These are phyloP conservation scores for Spodoptera exigua DNA, from an alignment of 2,888 invertebrate species.

Conservation along the genomic window DNA sequence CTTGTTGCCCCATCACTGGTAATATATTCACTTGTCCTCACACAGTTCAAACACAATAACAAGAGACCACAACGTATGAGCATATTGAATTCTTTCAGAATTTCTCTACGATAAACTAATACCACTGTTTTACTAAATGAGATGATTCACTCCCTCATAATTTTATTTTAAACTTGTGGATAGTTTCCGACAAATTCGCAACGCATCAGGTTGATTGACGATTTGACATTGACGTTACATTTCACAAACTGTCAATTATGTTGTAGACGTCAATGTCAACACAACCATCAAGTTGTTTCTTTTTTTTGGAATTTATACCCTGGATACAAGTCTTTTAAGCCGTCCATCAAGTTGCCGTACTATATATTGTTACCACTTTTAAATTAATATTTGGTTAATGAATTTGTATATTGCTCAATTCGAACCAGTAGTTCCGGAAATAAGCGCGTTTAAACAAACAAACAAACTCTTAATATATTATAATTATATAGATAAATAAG, in stretches of 20 bases:
- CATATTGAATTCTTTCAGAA: conserved; percentile 56
- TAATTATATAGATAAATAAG: too few relatives aligned
- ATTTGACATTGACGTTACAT: conserved; percentile 1
- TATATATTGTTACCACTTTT: too few relatives aligned
- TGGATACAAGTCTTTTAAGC: too few relatives aligned
- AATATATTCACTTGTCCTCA: conserved; percentile 65
- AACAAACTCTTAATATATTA: too few relatives aligned
- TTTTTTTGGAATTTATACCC: too few relatives aligned
- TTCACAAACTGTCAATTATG: conserved; percentile 25
- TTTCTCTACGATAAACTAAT: conserved; percentile 25
- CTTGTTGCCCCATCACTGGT: conserved; percentile 52
- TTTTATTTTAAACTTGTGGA: conserved; percentile 38
- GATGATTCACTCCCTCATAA: conserved; percentile 44
- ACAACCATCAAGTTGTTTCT: too few relatives aligned
- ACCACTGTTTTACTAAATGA: conserved; percentile 38
- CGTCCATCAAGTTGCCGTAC: too few relatives aligned
- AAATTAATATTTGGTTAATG: too few relatives aligned
- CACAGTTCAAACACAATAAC: conserved; percentile 70
- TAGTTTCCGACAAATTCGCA: conserved; percentile 31
- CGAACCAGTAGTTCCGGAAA: too few relatives aligned
- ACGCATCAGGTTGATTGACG: conserved; percentile 41
- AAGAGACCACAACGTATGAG: conserved; percentile 69
- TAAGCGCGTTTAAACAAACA: too few relatives aligned
- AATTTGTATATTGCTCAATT: too few relatives aligned
- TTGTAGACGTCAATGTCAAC: conserved; percentile 17